A percentile compares a stretch with the other conserved stretches of the same genome.
phyloP scores from a whole-genome alignment of 2,113 vertebrate genomes.

The Corapipo altera region DNA sequence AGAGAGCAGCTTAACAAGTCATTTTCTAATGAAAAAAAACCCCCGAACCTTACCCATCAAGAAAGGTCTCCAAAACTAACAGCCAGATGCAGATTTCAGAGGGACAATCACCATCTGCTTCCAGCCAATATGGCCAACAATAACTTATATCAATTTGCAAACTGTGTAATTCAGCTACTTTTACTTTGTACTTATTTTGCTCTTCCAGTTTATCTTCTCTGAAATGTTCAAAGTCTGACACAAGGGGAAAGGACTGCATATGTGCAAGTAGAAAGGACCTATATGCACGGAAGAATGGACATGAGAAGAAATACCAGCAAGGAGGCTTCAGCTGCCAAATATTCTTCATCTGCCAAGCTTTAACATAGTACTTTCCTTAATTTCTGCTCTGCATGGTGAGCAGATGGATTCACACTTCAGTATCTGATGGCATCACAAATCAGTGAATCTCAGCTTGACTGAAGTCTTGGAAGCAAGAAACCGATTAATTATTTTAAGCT shows the following conservation, averaged over 20 bases:
- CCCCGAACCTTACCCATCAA: not conserved
- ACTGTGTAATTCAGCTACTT: not conserved
- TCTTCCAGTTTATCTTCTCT: not conserved
- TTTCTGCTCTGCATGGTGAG: not conserved
- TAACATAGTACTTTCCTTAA: not conserved
- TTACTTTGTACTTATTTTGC: not conserved
- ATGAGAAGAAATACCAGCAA: not conserved
- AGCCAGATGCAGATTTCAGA: not conserved
- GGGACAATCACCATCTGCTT: not conserved
- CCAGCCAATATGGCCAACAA: not conserved
- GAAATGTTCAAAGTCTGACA: not conserved
- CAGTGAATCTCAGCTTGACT: slow-evolving; percentile 21
- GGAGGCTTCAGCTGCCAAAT: not conserved
- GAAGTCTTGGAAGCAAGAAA: slow-evolving; percentile 44
- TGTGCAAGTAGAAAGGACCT: not conserved
- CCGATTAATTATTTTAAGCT: slow-evolving; percentile 46
- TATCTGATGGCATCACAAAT: slow-evolving; percentile 17
- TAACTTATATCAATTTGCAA: not conserved
- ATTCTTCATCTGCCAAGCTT: slow-evolving; percentile 23
- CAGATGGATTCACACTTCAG: slow-evolving; percentile 44
- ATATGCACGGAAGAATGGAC: not conserved
- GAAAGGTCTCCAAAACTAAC: not conserved
- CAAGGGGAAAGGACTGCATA: not conserved
- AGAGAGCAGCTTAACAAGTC: not conserved
- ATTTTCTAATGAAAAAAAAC: not conserved